Evolutionary conservation across 1,140 invertebrate genomes (phyloP), one percentile per base, ranked within the genome.

Genomic region (Drosophila kanapiae): DNA sequence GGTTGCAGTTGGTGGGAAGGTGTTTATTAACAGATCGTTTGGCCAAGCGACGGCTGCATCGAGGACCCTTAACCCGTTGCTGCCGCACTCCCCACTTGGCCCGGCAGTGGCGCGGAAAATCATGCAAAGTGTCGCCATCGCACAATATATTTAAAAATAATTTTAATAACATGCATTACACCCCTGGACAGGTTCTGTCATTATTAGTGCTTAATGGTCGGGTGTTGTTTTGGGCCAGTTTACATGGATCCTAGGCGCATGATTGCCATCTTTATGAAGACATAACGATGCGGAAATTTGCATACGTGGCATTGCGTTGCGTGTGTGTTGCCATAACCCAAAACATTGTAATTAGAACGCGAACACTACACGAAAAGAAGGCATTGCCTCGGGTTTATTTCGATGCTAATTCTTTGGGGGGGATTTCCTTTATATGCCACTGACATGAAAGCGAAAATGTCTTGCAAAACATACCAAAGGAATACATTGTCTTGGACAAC

Each of bases 21-120:
- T 91, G 90, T 91, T 91, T 91, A 91, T 91, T 91, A 91, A 91
- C 90, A 91, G 90, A 91, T 91, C 90, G 87, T 91, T 91, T 91
- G 86, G 68, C 79, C 60, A 76, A 65, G 78, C 82, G 78, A 71
- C 78, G 70, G 75, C 76, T 80, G 80, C 67, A 75, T 64, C 69
- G 80, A 80, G 83, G 77, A 60, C 64, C 75, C 68, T 85, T 82
- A 76, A 76, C 48, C 78, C 75, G 8, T 27, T 57, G 10, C 43
- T 13, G 13, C 10, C 64, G 11, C 40, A 40, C 35, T 35, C 43
- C 53, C 33, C 60, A 69, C 80, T 83, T 77, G 74, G 63, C 69
- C 64, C 64, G 40, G 62, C 84, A 83, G 72, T 90, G 72, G 78
- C 74, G 85, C 59, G 71, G 80, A 88, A 88, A 88, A 88, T 84